phyloP scores from a whole-genome alignment of 1,140 invertebrate species.

The Nylanderia fulva region DNA sequence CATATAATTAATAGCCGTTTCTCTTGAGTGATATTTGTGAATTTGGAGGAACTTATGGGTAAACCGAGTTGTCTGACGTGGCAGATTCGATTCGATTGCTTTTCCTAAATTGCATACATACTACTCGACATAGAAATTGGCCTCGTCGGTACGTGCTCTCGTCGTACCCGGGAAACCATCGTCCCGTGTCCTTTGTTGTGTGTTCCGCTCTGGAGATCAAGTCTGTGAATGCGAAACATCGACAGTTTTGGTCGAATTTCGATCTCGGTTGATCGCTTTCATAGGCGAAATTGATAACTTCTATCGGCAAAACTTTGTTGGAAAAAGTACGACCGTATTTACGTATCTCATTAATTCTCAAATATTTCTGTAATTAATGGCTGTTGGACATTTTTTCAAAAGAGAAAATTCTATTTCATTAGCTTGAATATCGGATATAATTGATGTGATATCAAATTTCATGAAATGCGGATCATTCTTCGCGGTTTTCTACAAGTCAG shows the following conservation, averaged over 20 bases:
- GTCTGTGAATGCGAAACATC: constrained; percentile 23
- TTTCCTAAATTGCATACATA: constrained; percentile 39
- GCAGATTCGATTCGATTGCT: constrained; percentile 2
- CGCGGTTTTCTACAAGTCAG: not conserved
- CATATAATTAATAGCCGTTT: not conserved
- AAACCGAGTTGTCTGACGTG: constrained; percentile 1
- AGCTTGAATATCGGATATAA: not conserved
- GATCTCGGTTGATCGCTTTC: not conserved
- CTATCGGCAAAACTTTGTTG: too few species aligned
- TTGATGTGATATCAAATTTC: not conserved
- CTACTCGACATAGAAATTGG: constrained; percentile 40
- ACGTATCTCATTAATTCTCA: not conserved
- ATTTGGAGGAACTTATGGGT: not conserved
- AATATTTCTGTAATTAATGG: not conserved
- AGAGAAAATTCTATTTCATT: too few species aligned
- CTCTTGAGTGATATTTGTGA: not conserved
- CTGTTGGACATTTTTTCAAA: not conserved
- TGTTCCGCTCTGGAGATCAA: not conserved
- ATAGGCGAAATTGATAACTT: not conserved
- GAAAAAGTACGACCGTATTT: not conserved
- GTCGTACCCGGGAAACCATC: constrained; percentile 30
- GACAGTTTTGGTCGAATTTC: constrained; percentile 18
- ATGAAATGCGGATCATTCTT: not conserved
- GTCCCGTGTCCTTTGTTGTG: constrained; percentile 19
- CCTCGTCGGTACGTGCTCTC: constrained; percentile 12